Base-by-base conservation (phyloP, 2,113 vertebrate genomes). In the Andinoacara biseriatus region DNA sequence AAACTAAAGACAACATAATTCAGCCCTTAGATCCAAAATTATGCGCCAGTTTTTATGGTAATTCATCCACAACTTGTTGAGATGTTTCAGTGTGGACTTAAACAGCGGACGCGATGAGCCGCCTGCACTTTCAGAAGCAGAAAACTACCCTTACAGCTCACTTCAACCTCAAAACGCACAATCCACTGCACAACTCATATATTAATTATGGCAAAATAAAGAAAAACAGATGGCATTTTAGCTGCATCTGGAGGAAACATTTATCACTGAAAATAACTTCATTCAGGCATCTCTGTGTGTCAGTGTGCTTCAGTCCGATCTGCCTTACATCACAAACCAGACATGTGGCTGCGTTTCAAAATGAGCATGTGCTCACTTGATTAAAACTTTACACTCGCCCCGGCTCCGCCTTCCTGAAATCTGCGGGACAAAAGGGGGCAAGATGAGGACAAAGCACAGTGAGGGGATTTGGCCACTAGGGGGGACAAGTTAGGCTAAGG, bases 341-440 rank as follows among this genome's bases (percentile, higher is more conserved):
- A 65, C 4, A 78, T 49, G 38, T 86, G 82, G 78, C 76, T 18
- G 65, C 2, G 54, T 10, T 75, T 86, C 89, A 87, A 84, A 78
- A n/a, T 2, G 49, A 80, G 46, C 83, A 86, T 86, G 76, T 87
- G 81, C 20, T 74, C 5, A 35, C 62, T 43, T 82, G 78, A 89
- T 90, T 87, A 61, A 52, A 89, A 74, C 5, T 75, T 6, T 65
- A 15, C 3, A 2, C 4, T n/a, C 18, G 1, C n/a, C 20, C 40
- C 40, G 49, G 31, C 20, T 76, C 9, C 10, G 38, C 5, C 9
- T 35, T 18, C 65, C 40, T 63, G 24, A 33, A 52, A 2, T 14
- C 10, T 61, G 76, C 29, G 43, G 74, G 40, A 33, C 2, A 0
- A 26, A 26, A 20, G 31, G 29, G 65, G 43, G 38, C 60, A 49